Percentiles rank a stretch among this genome's conserved stretches.
phyloP scores from a whole-genome alignment of 2,113 vertebrate species.

The Forbesichthys papilliferus region DNA sequence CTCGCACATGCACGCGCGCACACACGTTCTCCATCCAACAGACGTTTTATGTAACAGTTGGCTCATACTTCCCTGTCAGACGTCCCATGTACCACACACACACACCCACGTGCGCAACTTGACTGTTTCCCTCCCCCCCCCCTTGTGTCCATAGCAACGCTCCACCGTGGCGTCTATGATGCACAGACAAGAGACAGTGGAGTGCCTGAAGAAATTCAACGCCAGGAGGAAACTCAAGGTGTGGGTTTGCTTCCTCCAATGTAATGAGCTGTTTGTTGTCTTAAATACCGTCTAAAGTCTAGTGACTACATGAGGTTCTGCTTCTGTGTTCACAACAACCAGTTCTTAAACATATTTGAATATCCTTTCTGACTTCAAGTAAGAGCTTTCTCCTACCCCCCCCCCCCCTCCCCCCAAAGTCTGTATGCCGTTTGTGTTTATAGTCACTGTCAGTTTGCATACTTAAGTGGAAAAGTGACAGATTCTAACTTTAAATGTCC shows the following conservation, averaged over 20 bases:
- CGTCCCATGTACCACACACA: background rate
- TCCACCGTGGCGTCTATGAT: conserved; percentile 98
- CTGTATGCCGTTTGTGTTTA: too few species aligned
- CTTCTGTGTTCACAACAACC: too few species aligned
- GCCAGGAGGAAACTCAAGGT: conserved; percentile 96
- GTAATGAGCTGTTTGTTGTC: too few species aligned
- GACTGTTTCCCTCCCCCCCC: conserved; percentile 1
- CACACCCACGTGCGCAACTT: background rate
- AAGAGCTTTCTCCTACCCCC: too few species aligned
- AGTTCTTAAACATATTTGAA: too few species aligned
- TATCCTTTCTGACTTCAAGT: too few species aligned
- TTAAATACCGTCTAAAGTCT: too few species aligned
- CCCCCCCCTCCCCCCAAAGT: too few species aligned
- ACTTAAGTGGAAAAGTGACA: too few species aligned
- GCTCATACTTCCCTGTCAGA: background rate
- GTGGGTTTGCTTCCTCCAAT: background rate
- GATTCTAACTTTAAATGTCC: too few species aligned
- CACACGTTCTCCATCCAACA: background rate
- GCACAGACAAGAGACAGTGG: conserved; percentile 98
- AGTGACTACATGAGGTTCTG: too few species aligned
- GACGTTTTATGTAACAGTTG: background rate
- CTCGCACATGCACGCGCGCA: background rate
- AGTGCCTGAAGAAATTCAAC: conserved; percentile 98
- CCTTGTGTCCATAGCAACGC: conserved; percentile 84
- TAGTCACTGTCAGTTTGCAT: too few species aligned